These are phyloP conservation scores for Ammodytes marinus DNA, from an alignment of 2,113 vertebrate species.

Conservation along the genomic window DNA sequence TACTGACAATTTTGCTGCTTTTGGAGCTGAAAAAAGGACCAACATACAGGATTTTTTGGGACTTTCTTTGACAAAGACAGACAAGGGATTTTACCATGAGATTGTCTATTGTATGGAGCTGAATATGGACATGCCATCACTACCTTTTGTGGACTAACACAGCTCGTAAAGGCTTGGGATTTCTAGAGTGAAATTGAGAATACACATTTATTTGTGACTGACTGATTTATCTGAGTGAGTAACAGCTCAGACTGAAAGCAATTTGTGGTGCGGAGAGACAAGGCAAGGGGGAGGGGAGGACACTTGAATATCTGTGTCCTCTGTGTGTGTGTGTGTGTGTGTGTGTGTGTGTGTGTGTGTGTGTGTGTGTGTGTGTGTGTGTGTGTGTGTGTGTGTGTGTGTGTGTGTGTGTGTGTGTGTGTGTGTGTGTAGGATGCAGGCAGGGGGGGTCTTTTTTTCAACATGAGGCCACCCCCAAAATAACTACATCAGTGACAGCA, in stretches of 20 bases:
- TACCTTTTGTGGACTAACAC: conserved; percentile 32
- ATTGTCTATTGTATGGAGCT: conserved; percentile 17
- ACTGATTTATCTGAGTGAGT: conserved; percentile 66
- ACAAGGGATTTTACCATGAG: conserved; percentile 20
- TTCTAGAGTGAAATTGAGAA: conserved; percentile 14
- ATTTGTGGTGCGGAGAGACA: conserved; percentile 48
- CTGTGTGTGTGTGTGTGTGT: too few relatives aligned
- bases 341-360: too few relatives aligned
- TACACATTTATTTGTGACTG: conserved; percentile 27
- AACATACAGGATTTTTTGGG: conserved; percentile 8
- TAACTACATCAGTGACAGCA: conserved; percentile 19
- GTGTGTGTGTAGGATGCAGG: too few relatives aligned
- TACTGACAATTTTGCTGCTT: conserved; percentile 34
- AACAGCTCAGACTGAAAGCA: conserved; percentile 42
- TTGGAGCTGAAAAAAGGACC: conserved; percentile 41
- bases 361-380: too few relatives aligned
- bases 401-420: too few relatives aligned
- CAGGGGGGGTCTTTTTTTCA: conserved; percentile 65
- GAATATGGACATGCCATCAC: conserved; percentile 21
- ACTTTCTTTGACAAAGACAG: conserved; percentile 32
- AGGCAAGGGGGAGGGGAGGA: conserved; percentile 77
- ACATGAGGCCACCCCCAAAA: conserved; percentile 58
- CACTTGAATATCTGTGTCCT: conserved; percentile 60
- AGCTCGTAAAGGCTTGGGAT: conserved; percentile 2
- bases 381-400: too few relatives aligned